Evolutionary conservation across 37 sponge, comb jelly and placozoan genomes (phyloP), one percentile per base, ranked within the genome.

Genomic region (Chondrilla cf. caribensis): DNA sequence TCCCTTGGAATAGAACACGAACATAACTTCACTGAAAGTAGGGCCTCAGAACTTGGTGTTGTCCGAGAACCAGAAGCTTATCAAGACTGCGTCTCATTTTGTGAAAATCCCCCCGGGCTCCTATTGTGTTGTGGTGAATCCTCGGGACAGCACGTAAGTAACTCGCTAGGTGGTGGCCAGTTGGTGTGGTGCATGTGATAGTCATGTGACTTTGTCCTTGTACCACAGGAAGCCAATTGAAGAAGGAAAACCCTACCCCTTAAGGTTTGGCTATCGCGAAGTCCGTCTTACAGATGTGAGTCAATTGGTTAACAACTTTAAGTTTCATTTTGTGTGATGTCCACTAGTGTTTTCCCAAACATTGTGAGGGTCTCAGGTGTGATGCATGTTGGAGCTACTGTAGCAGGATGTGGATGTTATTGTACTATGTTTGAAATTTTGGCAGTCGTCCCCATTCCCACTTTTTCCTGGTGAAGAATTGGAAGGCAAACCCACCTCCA

Each of bases 1-100:
- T n/a, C n/a, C n/a, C n/a, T n/a, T n/a, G n/a, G n/a, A n/a, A n/a
- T 62, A 92, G 89, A 95, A 87, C 73, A 93, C 94, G 36, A 95
- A 93, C 76, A 83, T 95, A 25, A 88, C 94, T n/a, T 57, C 65
- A 7, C 44, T 95, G 32, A 86, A 87, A 58, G 86, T 88, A 8
- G 96, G 96, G 11, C 96, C 96, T 1, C 87, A 88, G 87, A 95
- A 89, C 84, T 51, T 93, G 14, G 83, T 92, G 55, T 83, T 97
- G 41, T 82, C 78, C 47, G 96, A 93, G 70, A 90, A 95, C 82
- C 89, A 95, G 58, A 78, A 86, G 62, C 89, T 93, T 28, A 81
- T 89, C 42, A 85, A 58, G 31, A 88, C 88, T 0, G 94, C 96
- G 8, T 71, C 72, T 38, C 86, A 88, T 40, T 88, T 93, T 54